These are phyloP conservation scores for Malacoctenus gilli DNA, from an alignment of 2,797 vertebrate genomes.

Conservation along the genomic window DNA sequence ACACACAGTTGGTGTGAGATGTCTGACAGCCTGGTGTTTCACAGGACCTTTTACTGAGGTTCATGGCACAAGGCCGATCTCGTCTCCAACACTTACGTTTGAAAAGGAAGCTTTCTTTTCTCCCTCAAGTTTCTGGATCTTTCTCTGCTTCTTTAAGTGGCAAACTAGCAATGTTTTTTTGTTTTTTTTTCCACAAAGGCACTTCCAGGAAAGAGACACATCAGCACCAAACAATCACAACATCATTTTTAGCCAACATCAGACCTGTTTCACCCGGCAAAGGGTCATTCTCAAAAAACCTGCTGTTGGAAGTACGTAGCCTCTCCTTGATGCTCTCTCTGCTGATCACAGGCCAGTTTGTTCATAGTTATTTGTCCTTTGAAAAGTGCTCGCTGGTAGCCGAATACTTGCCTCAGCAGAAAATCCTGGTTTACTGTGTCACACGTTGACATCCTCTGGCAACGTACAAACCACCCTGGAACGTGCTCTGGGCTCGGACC, in stretches of 20 bases:
- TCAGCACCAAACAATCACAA: conserved; percentile 23
- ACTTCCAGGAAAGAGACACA: conserved; percentile 18
- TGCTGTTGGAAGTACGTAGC: conserved; percentile 10
- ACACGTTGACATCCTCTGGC: conserved; percentile 75
- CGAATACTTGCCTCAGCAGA: conserved; percentile 66
- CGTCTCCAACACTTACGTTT: conserved; percentile 44
- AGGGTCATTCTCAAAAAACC: neutral
- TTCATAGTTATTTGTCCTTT: conserved; percentile 35
- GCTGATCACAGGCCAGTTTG: conserved; percentile 20
- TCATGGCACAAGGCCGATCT: conserved; percentile 19
- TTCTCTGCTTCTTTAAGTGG: conserved; percentile 51
- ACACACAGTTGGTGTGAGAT: no score
- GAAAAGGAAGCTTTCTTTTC: conserved; percentile 38
- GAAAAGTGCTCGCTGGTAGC: conserved; percentile 41
- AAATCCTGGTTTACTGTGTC: conserved; percentile 69
- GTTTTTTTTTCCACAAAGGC: conserved; percentile 18
- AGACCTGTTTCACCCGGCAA: no score
- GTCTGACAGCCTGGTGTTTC: conserved; percentile 54
- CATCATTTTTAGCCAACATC: no score
- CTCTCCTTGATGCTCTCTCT: conserved; percentile 13
- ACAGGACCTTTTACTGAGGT: conserved; percentile 47
- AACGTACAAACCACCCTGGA: conserved; percentile 60
- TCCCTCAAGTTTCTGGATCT: conserved; percentile 27
- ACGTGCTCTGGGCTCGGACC: conserved; percentile 59
- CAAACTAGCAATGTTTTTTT: conserved; percentile 44